A percentile compares a stretch with the other conserved stretches of the same genome.
phyloP scores from a whole-genome alignment of 2,797 vertebrate genomes.

The Labeo calbasu region DNA sequence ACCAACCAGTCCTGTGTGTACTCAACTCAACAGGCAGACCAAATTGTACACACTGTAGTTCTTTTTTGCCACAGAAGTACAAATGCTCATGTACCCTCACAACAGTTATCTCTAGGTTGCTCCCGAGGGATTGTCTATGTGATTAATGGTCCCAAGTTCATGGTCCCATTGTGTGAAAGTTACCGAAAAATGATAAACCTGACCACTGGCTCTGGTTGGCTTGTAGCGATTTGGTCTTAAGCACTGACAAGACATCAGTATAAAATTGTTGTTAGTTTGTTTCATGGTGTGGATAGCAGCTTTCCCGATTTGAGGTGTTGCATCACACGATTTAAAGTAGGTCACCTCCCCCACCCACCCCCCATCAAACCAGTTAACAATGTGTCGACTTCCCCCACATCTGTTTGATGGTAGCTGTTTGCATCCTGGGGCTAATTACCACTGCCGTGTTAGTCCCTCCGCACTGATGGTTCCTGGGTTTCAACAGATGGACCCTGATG shows the following conservation, averaged over 20 bases:
- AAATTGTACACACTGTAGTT: neutral
- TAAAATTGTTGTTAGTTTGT: neutral
- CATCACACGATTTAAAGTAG: conserved; percentile 78
- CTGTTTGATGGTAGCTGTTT: conserved; percentile 79
- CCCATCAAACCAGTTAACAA: conserved; percentile 55
- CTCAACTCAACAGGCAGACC: neutral
- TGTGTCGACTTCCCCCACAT: conserved; percentile 72
- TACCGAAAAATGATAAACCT: neutral
- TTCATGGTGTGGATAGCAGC: conserved; percentile 7
- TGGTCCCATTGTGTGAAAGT: neutral
- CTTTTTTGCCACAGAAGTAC: neutral
- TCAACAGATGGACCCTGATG: conserved; percentile 80
- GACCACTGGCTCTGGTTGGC: neutral
- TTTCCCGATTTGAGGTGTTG: conserved; percentile 73
- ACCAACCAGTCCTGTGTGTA: neutral
- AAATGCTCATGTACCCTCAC: neutral
- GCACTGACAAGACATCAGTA: neutral
- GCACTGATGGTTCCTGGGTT: conserved; percentile 75
- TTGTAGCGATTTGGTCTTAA: neutral
- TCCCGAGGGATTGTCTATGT: neutral
- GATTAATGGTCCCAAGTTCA: neutral
- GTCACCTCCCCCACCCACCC: conserved; percentile 67
- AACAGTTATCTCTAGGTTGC: neutral
- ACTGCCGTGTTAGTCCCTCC: conserved; percentile 76
- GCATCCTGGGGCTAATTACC: conserved; percentile 82